A percentile compares a stretch with the other conserved stretches of the same genome.
These are phyloP conservation scores for Etheostoma nigrum DNA, from an alignment of 2,797 vertebrate genomes.

Conservation along the genomic window DNA sequence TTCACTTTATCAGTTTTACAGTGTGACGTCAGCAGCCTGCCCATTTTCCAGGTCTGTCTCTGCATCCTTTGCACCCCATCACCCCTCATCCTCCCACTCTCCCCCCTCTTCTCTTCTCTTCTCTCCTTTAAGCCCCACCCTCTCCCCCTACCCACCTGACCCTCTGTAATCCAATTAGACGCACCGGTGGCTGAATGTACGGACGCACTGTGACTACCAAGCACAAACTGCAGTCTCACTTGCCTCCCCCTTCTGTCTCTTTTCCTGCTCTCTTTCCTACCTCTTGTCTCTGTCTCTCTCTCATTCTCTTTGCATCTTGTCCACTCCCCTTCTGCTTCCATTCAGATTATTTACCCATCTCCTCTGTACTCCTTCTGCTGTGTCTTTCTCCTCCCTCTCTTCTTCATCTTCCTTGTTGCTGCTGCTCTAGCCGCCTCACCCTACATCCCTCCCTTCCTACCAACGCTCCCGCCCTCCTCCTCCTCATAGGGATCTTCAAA, in stretches of 20 bases:
- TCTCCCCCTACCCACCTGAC: conserved; percentile 79
- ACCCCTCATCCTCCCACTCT: background rate
- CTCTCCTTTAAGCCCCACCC: conserved; percentile 64
- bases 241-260: conserved; percentile 72
- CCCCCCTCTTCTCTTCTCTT: conserved; percentile 4
- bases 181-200: conserved; percentile 65
- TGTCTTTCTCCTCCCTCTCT: conserved; percentile 61
- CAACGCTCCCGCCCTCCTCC: conserved; percentile 57
- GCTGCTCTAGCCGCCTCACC: conserved; percentile 65
- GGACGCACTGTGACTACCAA: conserved; percentile 80
- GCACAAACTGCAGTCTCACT: conserved; percentile 83
- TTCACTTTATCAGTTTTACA: conserved; percentile 31
- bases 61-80: conserved; percentile 67
- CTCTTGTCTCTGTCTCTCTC: conserved; percentile 67
- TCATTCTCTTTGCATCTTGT: conserved; percentile 60
- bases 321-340: conserved; percentile 60
- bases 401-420: conserved; percentile 42
- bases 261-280: conserved; percentile 69
- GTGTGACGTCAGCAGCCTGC: conserved; percentile 69
- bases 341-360: conserved; percentile 75
- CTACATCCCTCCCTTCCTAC: conserved; percentile 69
- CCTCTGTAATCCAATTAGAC: conserved; percentile 78
- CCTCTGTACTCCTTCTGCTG: conserved; percentile 52
- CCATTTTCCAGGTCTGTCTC: conserved; percentile 68
- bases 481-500: conserved; percentile 75